Evolutionary conservation across 2,888 invertebrate genomes (phyloP).

Genomic region (Noctuana brunneofusca): DNA sequence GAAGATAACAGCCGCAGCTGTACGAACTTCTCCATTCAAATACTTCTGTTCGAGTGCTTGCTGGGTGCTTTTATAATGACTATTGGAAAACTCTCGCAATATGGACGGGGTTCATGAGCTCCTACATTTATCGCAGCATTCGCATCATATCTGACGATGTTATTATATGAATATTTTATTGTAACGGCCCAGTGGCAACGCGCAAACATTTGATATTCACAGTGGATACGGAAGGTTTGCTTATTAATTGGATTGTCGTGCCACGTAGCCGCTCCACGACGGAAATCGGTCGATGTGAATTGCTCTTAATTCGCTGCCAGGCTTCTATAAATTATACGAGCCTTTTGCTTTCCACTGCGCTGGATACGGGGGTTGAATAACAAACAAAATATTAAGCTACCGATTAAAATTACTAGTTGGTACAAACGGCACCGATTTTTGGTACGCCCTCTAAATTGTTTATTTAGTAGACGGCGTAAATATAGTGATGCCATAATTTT

Average conservation of each 20-base stretch:
- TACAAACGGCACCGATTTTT: conserved; percentile 16
- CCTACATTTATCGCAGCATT: conserved; percentile 22
- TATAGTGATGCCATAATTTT: conserved; percentile 12
- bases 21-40: conserved; percentile 33
- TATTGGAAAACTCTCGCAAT: conserved; percentile 31
- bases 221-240: conserved; percentile 74
- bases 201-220: conserved; percentile 72
- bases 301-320: conserved; percentile 62
- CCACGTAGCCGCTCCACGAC: conserved; percentile 50
- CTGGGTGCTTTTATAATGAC: conserved; percentile 31
- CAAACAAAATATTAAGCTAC: conserved; percentile 30
- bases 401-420: conserved; percentile 28
- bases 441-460: conserved; percentile 25
- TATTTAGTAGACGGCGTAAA: conserved; percentile 26
- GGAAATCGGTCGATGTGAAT: conserved; percentile 70
- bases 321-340: conserved; percentile 27
- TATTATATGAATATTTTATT: conserved; percentile 76
- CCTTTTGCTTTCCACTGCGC: conserved; percentile 20
- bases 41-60: conserved; percentile 29
- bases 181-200: conserved; percentile 53
- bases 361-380: conserved; percentile 28
- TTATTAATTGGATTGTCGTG: conserved; percentile 77
- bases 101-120: conserved; percentile 11
- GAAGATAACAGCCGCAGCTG: conserved; percentile 32
- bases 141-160: conserved; percentile 54